Evolutionary conservation across 2,888 invertebrate species (phyloP).

Genomic region (Frankliniella fusca): DNA sequence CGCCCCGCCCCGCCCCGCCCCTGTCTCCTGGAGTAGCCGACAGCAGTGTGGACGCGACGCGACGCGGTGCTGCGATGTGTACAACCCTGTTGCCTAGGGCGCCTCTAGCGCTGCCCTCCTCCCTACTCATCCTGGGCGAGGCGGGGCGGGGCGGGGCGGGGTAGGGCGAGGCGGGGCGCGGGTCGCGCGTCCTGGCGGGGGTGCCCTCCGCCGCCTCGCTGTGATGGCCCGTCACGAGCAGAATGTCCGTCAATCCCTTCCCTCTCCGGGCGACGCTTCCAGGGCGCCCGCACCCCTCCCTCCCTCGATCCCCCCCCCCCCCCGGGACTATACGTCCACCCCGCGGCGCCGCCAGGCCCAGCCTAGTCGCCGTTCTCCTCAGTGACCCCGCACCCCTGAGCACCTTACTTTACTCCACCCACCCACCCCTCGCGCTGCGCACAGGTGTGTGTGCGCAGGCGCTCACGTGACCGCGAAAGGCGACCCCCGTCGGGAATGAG

Average conservation of each 20-base stretch:
- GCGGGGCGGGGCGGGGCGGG: background rate
- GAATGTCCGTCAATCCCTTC: conserved; percentile 3
- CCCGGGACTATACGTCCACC: background rate
- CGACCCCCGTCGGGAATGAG: background rate
- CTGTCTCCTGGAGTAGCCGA: background rate
- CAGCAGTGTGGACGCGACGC: background rate
- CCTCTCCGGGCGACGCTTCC: background rate
- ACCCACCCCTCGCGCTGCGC: too few relatives aligned
- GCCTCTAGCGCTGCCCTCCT: background rate
- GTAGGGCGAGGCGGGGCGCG: too few relatives aligned
- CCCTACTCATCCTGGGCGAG: background rate
- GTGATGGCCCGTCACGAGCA: conserved; percentile 18
- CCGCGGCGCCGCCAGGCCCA: background rate
- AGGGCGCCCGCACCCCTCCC: background rate
- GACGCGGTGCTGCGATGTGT: background rate
- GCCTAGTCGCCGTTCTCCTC: too few relatives aligned
- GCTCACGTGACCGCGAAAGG: background rate
- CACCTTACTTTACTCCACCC: too few relatives aligned
- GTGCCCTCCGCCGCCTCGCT: background rate
- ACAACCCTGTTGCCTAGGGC: background rate
- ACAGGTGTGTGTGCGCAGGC: background rate
- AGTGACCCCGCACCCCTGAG: too few relatives aligned
- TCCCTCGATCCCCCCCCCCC: background rate
- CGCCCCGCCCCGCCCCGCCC: background rate
- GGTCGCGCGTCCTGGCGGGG: background rate